Evolutionary conservation across 2,797 vertebrate species (phyloP), one percentile per base, ranked within the genome.

Genomic region (Girardinus metallicus): DNA sequence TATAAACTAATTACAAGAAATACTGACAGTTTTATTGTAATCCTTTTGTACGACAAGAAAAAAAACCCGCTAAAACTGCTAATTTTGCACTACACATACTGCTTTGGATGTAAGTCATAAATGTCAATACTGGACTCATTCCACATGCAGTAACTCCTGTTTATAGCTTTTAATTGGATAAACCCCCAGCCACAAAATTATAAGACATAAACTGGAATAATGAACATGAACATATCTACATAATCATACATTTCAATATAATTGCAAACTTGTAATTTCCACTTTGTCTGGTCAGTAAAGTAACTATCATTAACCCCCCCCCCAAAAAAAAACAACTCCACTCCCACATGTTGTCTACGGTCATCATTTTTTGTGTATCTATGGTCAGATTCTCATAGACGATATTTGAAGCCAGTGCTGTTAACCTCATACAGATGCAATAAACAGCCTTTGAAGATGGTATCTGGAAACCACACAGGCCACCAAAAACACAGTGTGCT

Each of bases 401-500:
- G 83, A 81, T 73, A 76, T 83, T 80, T 2, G 36, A 80, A 79
- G 80, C 78, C 79, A 51, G 66, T 5, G 13, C 74, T 66, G 77
- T 75, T 4, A 73, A 77, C 79, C 87, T 87, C 75, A 91, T 71
- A 92, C 83, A 51, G 31, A 74, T 46, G 77, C 66, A 86, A 68
- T 57, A 80, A 82, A 83, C 73, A 64, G 36, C 87, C 79, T 84
- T 86, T 78, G 74, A 84, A 72, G 77, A 87, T 79, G 84, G 83
- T 62, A 83, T 87, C 60, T 86, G 0, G 3, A 87, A 93, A 91
- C 89, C 92, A 72, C 89, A 81, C 55, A n/a, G 82, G 80, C 85
- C 77, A 80, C 82, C 79, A 75, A 88, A 79, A 90, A 86, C 90
- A 88, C 85, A 70, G 60, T 74, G 79, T 2, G 68, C 77, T 75